Conservation (phyloP, 2,888 invertebrate genomes). For the Sericinus montela region DNA sequence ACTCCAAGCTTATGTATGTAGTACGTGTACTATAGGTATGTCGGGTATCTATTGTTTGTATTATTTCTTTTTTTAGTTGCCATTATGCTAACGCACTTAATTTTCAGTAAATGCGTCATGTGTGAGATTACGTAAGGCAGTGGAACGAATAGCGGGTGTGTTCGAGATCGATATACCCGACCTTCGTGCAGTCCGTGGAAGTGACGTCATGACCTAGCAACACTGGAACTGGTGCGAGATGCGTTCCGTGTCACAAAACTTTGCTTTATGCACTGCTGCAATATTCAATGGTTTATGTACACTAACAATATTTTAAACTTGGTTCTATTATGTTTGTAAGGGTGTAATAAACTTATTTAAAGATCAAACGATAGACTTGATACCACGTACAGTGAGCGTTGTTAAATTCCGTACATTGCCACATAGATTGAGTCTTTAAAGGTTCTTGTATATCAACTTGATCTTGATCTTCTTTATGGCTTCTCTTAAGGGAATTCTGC, state of each 20-base stretch:
- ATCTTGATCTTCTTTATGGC: too few species aligned
- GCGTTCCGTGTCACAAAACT: constrained; percentile 56
- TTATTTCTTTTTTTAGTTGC: constrained; percentile 1
- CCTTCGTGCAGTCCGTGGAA: constrained; percentile 59
- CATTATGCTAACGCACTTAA: constrained; percentile 9
- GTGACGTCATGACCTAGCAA: constrained; percentile 67
- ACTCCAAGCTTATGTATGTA: too few species aligned
- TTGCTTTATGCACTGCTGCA: constrained; percentile 21
- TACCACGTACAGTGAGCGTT: too few species aligned
- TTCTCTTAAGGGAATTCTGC: too few species aligned
- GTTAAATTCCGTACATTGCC: too few species aligned
- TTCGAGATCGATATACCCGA: constrained; percentile 70
- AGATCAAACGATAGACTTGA: too few species aligned
- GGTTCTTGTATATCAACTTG: too few species aligned
- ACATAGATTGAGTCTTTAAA: too few species aligned
- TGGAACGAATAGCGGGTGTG: constrained; percentile 37
- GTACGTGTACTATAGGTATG: not conserved
- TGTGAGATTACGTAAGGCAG: constrained; percentile 25
- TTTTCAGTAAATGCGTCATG: constrained; percentile 15
- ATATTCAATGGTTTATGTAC: constrained; percentile 11
- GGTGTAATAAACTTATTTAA: too few species aligned
- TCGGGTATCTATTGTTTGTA: constrained; percentile 1
- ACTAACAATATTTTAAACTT: too few species aligned
- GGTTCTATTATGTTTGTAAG: too few species aligned
- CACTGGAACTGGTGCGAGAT: constrained; percentile 53